Evolutionary conservation across 2,113 vertebrate genomes (phyloP).

Genomic region (Cathartes aura): DNA sequence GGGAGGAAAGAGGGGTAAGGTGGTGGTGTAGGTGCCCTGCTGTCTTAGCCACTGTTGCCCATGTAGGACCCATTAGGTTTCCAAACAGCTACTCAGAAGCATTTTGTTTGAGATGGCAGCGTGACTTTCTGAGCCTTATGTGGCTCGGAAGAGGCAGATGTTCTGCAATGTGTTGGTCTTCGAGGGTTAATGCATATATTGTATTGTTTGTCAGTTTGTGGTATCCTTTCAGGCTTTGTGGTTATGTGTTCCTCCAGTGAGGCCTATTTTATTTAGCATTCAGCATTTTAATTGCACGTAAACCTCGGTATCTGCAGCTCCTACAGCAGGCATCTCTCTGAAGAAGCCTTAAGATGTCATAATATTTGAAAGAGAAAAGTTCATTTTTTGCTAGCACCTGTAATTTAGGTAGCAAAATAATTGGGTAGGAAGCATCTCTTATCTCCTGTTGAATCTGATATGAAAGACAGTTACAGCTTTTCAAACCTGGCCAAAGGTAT

Average conservation of each 20-base stretch:
- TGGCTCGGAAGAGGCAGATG: background rate
- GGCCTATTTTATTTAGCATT: background rate
- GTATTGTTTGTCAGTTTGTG: background rate
- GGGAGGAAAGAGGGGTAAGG: background rate
- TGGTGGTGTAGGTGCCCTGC: background rate
- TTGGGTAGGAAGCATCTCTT: constrained; percentile 18
- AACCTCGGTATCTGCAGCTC: background rate
- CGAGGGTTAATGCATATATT: background rate
- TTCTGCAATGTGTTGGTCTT: background rate
- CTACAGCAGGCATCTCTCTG: background rate
- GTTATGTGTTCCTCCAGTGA: background rate
- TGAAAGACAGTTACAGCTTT: constrained; percentile 53
- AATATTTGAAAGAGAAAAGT: constrained; percentile 38
- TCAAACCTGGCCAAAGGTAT: constrained; percentile 39
- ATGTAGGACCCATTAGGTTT: background rate
- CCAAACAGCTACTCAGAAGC: background rate
- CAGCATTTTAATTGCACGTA: background rate
- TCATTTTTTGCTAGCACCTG: constrained; percentile 8
- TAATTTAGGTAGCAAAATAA: constrained; percentile 53
- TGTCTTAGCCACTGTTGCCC: background rate
- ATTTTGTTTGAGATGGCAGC: background rate
- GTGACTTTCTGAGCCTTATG: background rate
- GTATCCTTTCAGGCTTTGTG: background rate
- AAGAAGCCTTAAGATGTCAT: constrained; percentile 12
- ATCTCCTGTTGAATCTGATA: background rate